Conservation (phyloP, 23 tunicate species). For the Oikopleura vanhoeffeni region DNA sequence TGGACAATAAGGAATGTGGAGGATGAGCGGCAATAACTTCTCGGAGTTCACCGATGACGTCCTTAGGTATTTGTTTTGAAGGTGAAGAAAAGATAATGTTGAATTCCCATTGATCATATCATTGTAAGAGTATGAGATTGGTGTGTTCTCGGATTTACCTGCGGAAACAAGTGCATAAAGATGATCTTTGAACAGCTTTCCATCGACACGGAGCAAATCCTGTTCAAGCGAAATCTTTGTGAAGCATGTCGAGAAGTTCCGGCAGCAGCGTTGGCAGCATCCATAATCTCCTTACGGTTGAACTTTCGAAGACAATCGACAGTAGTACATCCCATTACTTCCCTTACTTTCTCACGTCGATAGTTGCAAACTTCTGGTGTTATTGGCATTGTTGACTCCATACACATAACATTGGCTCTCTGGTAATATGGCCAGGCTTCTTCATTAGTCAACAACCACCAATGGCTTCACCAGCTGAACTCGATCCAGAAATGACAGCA, state of each 20-base stretch:
- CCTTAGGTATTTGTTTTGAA: background rate
- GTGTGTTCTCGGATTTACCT: conserved; percentile 20
- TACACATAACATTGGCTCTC: background rate
- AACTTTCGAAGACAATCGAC: too few relatives aligned
- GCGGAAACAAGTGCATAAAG: conserved; percentile 22
- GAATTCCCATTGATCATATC: background rate
- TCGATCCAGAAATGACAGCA: background rate
- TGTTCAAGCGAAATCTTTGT: background rate
- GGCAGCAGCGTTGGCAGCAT: background rate
- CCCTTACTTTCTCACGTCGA: too few relatives aligned
- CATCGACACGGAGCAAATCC: background rate
- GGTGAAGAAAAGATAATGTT: background rate
- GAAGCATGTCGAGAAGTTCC: background rate
- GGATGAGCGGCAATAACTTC: too few relatives aligned
- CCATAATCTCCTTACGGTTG: too few relatives aligned
- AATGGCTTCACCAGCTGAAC: background rate
- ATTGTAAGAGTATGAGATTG: background rate
- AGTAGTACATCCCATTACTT: too few relatives aligned
- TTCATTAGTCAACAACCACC: background rate
- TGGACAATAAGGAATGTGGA: background rate
- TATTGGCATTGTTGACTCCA: background rate
- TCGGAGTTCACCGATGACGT: too few relatives aligned
- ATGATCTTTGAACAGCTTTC: background rate
- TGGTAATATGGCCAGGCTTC: background rate
- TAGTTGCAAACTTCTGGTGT: too few relatives aligned